phyloP scores from a whole-genome alignment of 1,140 invertebrate species.

The Heliconius hermathena region DNA sequence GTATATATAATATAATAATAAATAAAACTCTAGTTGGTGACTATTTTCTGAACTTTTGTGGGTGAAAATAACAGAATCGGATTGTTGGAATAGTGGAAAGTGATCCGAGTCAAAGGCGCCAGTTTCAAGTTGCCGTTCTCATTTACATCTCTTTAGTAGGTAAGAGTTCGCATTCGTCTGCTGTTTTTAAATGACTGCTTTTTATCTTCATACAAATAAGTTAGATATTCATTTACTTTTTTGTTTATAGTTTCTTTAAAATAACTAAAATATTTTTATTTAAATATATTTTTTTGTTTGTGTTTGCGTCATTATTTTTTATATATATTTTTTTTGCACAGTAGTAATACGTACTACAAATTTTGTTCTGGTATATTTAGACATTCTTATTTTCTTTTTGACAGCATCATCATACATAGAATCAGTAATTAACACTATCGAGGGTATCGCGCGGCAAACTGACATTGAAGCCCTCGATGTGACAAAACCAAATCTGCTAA shows the following conservation, averaged over 20 bases:
- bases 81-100: conserved; percentile 66
- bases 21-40: conserved; percentile 30
- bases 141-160: conserved; percentile 72
- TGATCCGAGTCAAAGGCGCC: conserved; percentile 52
- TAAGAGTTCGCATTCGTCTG: conserved; percentile 60
- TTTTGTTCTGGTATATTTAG: background rate
- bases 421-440: conserved; percentile 8
- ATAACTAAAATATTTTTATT: too few species aligned
- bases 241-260: background rate
- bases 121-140: conserved; percentile 54
- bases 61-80: conserved; percentile 64
- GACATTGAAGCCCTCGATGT: conserved; percentile 39
- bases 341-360: background rate
- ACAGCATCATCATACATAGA: background rate
- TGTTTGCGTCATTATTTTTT: background rate
- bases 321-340: background rate
- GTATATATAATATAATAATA: conserved; percentile 8
- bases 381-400: background rate
- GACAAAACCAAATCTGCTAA: conserved; percentile 38
- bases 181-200: conserved; percentile 45
- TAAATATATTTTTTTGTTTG: background rate
- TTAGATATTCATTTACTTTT: background rate
- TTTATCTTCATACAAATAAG: background rate
- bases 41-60: conserved; percentile 45
- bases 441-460: conserved; percentile 16